phyloP scores from a whole-genome alignment of 30 jellyfish, hydroid and myxozoan genomes.

The Turritopsis dohrnii region DNA sequence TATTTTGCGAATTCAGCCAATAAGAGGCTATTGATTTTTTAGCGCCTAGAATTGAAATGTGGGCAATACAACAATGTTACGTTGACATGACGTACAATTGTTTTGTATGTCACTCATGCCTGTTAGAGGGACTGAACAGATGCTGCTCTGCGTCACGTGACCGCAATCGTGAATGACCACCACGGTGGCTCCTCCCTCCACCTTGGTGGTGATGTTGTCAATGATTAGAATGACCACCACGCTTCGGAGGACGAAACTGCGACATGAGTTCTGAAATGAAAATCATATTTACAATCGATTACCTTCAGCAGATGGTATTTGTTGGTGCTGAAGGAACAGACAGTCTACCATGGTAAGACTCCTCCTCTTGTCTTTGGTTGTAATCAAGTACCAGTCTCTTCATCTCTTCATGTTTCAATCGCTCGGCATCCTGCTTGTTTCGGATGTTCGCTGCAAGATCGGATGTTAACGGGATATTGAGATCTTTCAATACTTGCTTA shows the following conservation, averaged over 20 bases:
- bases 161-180: slow-evolving; percentile 18
- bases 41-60: neutral
- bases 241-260: slow-evolving; percentile 20
- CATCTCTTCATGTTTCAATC: slow-evolving; percentile 91
- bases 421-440: slow-evolving; percentile 68
- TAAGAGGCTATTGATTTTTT: neutral
- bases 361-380: slow-evolving; percentile 92
- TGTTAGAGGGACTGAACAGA: slow-evolving; percentile 27
- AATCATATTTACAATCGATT: too few species aligned
- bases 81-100: neutral
- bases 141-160: slow-evolving; percentile 42
- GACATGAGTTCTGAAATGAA: slow-evolving; percentile 29
- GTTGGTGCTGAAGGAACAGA: too few species aligned
- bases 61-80: neutral
- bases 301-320: too few species aligned
- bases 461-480: slow-evolving; percentile 66
- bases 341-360: slow-evolving; percentile 66
- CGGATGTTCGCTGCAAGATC: slow-evolving; percentile 83
- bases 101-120: slow-evolving; percentile 19
- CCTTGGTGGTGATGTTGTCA: neutral
- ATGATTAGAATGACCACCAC: slow-evolving; percentile 12
- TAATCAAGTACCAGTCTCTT: slow-evolving; percentile 76
- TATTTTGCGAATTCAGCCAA: neutral
- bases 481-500: slow-evolving; percentile 68
- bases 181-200: neutral